Conservation (phyloP, 2,888 invertebrate species). For the Cantharis rufa region DNA sequence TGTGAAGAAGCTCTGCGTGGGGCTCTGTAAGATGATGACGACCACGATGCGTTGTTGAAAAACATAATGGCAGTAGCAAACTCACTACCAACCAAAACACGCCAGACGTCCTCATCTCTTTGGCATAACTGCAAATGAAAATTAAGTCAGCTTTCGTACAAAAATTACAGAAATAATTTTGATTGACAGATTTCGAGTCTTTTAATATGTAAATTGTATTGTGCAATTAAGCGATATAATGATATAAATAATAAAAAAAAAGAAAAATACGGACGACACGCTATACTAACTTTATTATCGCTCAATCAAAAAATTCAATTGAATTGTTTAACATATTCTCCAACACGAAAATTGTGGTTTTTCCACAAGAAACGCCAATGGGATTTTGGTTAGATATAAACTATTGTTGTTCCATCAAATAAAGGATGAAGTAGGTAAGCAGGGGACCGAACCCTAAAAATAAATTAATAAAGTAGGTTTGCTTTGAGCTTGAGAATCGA, state of each 20-base stretch:
- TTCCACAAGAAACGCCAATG: background rate
- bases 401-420: background rate
- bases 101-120: constrained; percentile 48
- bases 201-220: background rate
- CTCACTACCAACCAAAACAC: constrained; percentile 47
- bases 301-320: background rate
- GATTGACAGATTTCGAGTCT: background rate
- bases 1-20: constrained; percentile 53
- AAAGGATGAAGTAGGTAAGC: background rate
- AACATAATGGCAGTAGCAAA: constrained; percentile 47
- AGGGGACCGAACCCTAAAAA: background rate
- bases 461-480: background rate
- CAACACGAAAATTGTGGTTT: background rate
- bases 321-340: background rate
- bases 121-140: constrained; percentile 8
- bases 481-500: background rate
- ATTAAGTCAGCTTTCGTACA: background rate
- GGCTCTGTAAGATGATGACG: constrained; percentile 51
- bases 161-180: background rate
- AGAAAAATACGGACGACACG: background rate
- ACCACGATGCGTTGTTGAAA: constrained; percentile 49
- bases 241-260: background rate
- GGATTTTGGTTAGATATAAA: background rate
- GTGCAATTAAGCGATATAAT: background rate
- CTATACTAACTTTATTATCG: background rate